phyloP scores from a whole-genome alignment of 2,888 invertebrate genomes.

The Eupithecia pulchellata region DNA sequence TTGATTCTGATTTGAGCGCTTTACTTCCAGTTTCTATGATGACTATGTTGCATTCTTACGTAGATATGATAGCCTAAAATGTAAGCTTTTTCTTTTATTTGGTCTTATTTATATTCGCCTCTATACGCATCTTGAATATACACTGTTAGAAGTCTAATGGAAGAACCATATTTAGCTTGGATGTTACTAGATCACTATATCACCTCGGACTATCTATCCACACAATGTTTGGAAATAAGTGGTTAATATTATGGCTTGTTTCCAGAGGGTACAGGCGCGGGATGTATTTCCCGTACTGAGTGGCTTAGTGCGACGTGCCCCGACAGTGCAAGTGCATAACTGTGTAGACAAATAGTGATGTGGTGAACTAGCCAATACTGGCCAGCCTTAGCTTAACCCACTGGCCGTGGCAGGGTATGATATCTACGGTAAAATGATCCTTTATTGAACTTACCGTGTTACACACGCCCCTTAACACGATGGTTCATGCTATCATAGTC shows the following conservation, averaged over 20 bases:
- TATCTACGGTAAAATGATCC: neutral
- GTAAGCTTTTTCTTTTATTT: slow-evolving; percentile 30
- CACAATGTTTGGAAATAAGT: slow-evolving; percentile 25
- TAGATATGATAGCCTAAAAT: slow-evolving; percentile 29
- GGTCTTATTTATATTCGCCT: slow-evolving; percentile 22
- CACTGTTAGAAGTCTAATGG: slow-evolving; percentile 13
- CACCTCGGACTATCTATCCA: neutral
- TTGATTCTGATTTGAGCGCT: slow-evolving; percentile 33
- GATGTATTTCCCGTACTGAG: slow-evolving; percentile 89
- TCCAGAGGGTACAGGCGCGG: slow-evolving; percentile 89
- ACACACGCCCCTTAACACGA: neutral
- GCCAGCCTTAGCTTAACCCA: neutral
- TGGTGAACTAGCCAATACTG: neutral
- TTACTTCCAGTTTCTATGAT: slow-evolving; percentile 30
- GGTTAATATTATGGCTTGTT: slow-evolving; percentile 77
- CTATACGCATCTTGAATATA: slow-evolving; percentile 37
- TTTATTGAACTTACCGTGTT: neutral
- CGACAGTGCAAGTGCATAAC: slow-evolving; percentile 41
- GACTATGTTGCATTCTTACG: slow-evolving; percentile 38
- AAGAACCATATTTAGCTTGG: slow-evolving; percentile 25
- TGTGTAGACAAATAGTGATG: slow-evolving; percentile 18
- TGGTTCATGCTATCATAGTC: neutral
- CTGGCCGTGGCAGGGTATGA: neutral
- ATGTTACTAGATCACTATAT: slow-evolving; percentile 19
- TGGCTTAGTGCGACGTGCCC: slow-evolving; percentile 59